phyloP scores from a whole-genome alignment of 2,797 vertebrate species.

The Cheirogaleus major region DNA sequence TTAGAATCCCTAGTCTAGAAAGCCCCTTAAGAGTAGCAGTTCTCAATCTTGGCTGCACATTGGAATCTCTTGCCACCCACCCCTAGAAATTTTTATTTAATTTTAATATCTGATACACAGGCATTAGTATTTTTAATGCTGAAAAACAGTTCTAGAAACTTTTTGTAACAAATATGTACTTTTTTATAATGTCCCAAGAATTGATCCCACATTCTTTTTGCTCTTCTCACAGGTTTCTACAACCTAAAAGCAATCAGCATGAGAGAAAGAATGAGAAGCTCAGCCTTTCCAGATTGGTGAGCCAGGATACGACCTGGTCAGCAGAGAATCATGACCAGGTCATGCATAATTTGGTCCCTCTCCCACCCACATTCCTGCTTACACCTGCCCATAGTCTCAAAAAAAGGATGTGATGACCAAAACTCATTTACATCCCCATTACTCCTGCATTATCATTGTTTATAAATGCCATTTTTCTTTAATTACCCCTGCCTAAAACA shows the following conservation, averaged over 20 bases:
- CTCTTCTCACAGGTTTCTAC: not conserved
- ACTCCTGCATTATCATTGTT: conserved; percentile 64
- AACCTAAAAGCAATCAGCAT: not conserved
- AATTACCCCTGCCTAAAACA: conserved; percentile 79
- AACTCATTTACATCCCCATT: conserved; percentile 62
- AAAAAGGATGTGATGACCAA: conserved; percentile 53
- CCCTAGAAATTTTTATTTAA: not conserved
- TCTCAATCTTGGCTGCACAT: not conserved
- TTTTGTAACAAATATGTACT: conserved; percentile 9
- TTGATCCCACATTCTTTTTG: not conserved
- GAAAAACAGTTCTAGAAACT: not conserved
- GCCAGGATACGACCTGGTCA: not conserved
- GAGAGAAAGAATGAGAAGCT: not conserved
- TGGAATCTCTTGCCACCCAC: not conserved
- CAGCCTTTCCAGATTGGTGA: not conserved
- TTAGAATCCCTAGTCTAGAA: not conserved
- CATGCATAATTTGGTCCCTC: not conserved
- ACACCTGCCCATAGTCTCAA: not conserved
- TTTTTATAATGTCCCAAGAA: not conserved
- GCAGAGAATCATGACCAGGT: not conserved
- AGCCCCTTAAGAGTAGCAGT: not conserved
- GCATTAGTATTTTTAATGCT: not conserved
- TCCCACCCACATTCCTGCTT: not conserved
- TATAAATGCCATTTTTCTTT: conserved; percentile 78
- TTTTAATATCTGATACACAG: not conserved